phyloP scores from a whole-genome alignment of 2,797 vertebrate genomes.

The Lacerta bilineata region DNA sequence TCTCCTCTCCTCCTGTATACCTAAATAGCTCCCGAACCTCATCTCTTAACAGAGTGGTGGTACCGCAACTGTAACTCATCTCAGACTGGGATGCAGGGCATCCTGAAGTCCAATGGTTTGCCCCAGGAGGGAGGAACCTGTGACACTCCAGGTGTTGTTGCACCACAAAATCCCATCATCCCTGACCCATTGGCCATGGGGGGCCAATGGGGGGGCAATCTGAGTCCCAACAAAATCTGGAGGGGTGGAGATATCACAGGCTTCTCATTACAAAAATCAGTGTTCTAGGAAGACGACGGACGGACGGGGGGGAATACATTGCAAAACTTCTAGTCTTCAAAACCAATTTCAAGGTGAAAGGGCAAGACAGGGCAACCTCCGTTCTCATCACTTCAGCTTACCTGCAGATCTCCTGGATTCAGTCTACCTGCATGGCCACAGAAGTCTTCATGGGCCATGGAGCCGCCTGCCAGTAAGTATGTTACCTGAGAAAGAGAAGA shows the following conservation, averaged over 20 bases:
- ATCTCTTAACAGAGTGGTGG: not conserved
- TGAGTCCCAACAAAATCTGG: too few species aligned
- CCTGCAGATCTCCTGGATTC: slow-evolving; percentile 84
- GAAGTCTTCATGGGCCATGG: slow-evolving; percentile 85
- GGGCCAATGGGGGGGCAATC: too few species aligned
- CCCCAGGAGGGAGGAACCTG: not conserved
- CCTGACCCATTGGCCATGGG: not conserved
- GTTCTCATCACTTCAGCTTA: slow-evolving; percentile 59
- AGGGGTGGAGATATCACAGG: too few species aligned
- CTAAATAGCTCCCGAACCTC: not conserved
- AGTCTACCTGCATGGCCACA: slow-evolving; percentile 81
- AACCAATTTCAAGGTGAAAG: not conserved
- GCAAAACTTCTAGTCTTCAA: not conserved
- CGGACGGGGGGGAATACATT: not conserved
- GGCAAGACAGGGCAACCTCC: not conserved
- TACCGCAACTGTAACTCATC: not conserved
- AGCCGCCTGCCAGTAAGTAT: slow-evolving; percentile 81
- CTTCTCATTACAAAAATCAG: too few species aligned
- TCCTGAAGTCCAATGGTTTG: not conserved
- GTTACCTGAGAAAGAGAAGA: slow-evolving; percentile 77
- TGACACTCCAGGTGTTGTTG: too few species aligned
- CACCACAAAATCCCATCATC: not conserved
- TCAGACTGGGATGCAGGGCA: not conserved
- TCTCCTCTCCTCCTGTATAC: not conserved
- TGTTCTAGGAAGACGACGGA: not conserved